Evolutionary conservation across 2,888 invertebrate species (phyloP), one percentile per base, ranked within the genome.

Genomic region (Cordilura impudica): DNA sequence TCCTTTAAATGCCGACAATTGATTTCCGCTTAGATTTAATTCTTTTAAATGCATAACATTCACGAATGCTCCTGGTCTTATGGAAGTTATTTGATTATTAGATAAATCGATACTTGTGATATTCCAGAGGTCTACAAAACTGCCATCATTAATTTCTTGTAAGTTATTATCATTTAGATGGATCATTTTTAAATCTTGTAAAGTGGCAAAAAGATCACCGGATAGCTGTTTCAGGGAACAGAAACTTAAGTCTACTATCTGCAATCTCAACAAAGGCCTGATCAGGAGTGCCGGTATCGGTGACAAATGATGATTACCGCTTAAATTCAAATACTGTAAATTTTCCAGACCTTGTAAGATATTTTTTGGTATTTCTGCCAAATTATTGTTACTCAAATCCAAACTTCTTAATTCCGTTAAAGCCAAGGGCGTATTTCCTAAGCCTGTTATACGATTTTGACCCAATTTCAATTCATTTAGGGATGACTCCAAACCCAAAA

Each of bases 381-480:
- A 89, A 84, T 94, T 93, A 86, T 97, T 97, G 78, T 94, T 93
- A 65, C 96, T 95, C 67, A 97, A 89, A 87, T 96, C 96, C 23
- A 97, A 90, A 26, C 91, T 92, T 86, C 93, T 91, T 29, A 96
- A 89, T 82, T 92, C 93, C 1, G 92, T 89, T 78, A 95, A 91
- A 21, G 92, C 91, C 53, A 95, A 85, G 0, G 94, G 93, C 23
- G 93, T 91, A 14, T 93, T 93, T 1, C 93, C 92, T 65, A 96
- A 90, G 12, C 92, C 92, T 3, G 93, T 91, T 29, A 96, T 92
- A 81, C 93, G 92, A 85, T 96, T 96, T 86, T 94, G 94, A 1
- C 94, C 93, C 6, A 96, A 87, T 84, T 94, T 93, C 61, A 97
- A 90, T 83, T 93, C 93, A 83, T 93, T 91, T 8, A 97, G 89